A percentile compares a stretch with the other conserved stretches of the same genome.
Evolutionary conservation across 2,797 vertebrate species (phyloP).

Genomic region (Philypnodon macrostomus): DNA sequence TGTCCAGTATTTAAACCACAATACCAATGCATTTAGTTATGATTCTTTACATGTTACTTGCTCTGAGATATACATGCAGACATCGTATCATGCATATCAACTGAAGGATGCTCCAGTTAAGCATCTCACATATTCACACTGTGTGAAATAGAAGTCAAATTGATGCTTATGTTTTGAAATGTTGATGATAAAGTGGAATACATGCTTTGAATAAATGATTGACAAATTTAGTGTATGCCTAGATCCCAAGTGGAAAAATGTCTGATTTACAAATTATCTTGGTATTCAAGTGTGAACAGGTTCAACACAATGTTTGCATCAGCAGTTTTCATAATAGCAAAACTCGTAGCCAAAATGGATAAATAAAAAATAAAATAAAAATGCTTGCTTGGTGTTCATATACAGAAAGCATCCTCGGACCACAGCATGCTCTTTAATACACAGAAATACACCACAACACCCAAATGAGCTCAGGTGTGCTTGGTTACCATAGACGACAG

Average conservation of each 20-base stretch:
- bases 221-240: conserved; percentile 24
- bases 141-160: conserved; percentile 47
- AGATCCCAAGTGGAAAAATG: conserved; percentile 23
- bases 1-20: too few species aligned
- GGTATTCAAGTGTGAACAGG: conserved; percentile 16
- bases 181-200: conserved; percentile 40
- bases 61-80: conserved; percentile 33
- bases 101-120: conserved; percentile 14
- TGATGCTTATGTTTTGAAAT: conserved; percentile 48
- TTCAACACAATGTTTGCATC: conserved; percentile 7
- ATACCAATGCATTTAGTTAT: too few species aligned
- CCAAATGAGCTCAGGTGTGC: conserved; percentile 51
- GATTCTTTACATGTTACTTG: conserved; percentile 12
- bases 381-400: conserved; percentile 22
- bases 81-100: conserved; percentile 52
- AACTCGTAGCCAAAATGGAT: too few species aligned
- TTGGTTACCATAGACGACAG: conserved; percentile 94
- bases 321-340: conserved; percentile 6
- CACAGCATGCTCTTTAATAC: conserved; percentile 60
- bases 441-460: conserved; percentile 48
- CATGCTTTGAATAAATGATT: conserved; percentile 55
- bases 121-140: conserved; percentile 32
- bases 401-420: conserved; percentile 30
- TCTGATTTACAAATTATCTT: conserved; percentile 30
- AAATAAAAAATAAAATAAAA: conserved; percentile 10